These are phyloP conservation scores for Zoanthus solanderi DNA, from an alignment of 92 coral and sea anemone species.

Conservation along the genomic window DNA sequence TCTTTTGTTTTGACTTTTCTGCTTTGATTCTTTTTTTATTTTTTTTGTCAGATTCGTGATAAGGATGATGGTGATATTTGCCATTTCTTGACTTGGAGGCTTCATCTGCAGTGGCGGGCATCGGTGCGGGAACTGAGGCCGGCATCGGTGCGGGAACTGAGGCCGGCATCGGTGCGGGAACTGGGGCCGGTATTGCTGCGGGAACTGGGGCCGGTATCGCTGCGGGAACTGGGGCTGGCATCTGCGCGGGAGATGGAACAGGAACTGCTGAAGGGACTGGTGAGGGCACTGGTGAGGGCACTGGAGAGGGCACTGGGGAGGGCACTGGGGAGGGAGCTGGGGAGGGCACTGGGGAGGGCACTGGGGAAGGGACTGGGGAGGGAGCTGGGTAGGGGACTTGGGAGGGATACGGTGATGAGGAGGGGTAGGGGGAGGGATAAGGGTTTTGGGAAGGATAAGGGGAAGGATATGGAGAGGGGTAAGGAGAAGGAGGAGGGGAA, in stretches of 20 bases:
- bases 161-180: not conserved
- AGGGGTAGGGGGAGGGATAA: not conserved
- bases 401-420: not conserved
- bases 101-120: not conserved
- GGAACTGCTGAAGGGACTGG: not conserved
- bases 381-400: not conserved
- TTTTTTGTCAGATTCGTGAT: too few species aligned
- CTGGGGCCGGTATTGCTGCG: not conserved
- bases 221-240: not conserved
- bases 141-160: constrained; percentile 6
- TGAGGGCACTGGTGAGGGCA: not conserved
- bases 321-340: not conserved
- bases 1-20: not conserved
- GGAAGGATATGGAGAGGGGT: not conserved
- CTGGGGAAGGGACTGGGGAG: not conserved
- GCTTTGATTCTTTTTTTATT: not conserved
- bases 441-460: not conserved
- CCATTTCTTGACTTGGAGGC: not conserved
- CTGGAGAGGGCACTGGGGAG: not conserved
- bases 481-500: not conserved
- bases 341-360: not conserved
- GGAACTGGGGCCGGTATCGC: constrained; percentile 9
- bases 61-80: not conserved
- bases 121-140: not conserved
- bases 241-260: not conserved